These are phyloP conservation scores for Amphiura filiformis DNA, from an alignment of 35 echinoderm and acorn worm species.

Conservation along the genomic window DNA sequence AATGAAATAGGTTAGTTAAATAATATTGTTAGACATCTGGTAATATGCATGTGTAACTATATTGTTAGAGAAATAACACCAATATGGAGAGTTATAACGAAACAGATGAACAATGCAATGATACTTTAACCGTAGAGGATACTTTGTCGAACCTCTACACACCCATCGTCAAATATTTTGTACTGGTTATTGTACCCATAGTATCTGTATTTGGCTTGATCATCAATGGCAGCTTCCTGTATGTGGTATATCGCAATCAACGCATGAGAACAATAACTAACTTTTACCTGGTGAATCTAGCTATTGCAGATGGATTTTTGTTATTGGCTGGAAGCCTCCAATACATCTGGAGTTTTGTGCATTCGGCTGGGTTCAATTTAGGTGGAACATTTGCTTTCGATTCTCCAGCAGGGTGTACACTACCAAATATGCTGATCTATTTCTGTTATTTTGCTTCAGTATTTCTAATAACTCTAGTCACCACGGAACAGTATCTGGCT, in stretches of 20 bases:
- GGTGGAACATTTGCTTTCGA: not conserved
- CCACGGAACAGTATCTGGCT: not conserved
- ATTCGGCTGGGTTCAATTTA: not conserved
- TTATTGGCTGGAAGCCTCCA: not conserved
- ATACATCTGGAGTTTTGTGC: not conserved
- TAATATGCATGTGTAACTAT: too few species aligned
- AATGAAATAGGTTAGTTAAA: too few species aligned
- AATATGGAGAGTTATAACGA: too few species aligned
- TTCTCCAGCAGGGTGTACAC: not conserved
- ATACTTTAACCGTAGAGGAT: too few species aligned
- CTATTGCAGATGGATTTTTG: not conserved
- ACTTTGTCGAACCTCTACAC: too few species aligned
- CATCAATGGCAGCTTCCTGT: not conserved
- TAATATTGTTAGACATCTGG: too few species aligned
- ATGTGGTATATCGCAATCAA: not conserved
- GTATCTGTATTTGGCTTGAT: too few species aligned
- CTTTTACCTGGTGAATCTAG: not conserved
- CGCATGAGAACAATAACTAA: not conserved
- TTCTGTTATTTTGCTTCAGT: not conserved
- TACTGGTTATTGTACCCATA: too few species aligned
- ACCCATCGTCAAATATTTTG: too few species aligned
- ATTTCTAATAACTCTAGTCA: not conserved
- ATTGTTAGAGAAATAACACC: too few species aligned
- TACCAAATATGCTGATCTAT: not conserved
- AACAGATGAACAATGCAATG: too few species aligned